Percentiles rank a stretch among this genome's conserved stretches.
Evolutionary conservation across 2,113 vertebrate genomes (phyloP).

Genomic region (Motacilla alba): DNA sequence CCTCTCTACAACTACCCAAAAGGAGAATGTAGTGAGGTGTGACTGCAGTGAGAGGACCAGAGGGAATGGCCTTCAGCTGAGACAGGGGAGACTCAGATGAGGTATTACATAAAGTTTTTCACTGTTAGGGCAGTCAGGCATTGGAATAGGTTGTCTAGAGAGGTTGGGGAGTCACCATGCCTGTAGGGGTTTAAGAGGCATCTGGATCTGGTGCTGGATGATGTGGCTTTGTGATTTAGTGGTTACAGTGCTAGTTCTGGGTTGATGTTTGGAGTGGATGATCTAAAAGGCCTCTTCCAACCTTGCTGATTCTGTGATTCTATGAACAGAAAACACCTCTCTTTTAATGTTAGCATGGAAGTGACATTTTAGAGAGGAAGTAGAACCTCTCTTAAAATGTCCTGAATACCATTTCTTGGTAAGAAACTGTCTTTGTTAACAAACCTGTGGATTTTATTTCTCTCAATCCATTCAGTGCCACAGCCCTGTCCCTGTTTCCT

Average conservation of each 20-base stretch:
- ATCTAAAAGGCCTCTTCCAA: background rate
- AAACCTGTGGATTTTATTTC: accelerated
- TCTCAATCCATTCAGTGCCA: background rate
- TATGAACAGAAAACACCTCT: accelerated
- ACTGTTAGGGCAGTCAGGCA: accelerated
- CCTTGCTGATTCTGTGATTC: background rate
- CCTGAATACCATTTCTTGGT: background rate
- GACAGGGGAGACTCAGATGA: background rate
- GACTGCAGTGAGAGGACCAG: background rate
- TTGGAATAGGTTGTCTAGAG: background rate
- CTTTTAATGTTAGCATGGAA: accelerated
- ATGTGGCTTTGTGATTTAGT: background rate
- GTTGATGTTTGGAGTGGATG: background rate
- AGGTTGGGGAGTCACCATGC: background rate
- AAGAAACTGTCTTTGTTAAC: background rate
- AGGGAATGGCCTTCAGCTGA: background rate
- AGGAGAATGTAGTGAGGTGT: background rate
- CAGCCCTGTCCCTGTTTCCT: background rate
- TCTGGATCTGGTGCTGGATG: background rate
- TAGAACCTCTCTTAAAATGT: background rate
- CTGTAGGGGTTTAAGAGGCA: background rate
- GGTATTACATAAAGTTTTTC: background rate
- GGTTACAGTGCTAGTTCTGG: background rate
- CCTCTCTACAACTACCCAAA: background rate
- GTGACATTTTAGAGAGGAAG: background rate